These are phyloP conservation scores for Gobius niger DNA, from an alignment of 2,113 vertebrate species.

Conservation along the genomic window DNA sequence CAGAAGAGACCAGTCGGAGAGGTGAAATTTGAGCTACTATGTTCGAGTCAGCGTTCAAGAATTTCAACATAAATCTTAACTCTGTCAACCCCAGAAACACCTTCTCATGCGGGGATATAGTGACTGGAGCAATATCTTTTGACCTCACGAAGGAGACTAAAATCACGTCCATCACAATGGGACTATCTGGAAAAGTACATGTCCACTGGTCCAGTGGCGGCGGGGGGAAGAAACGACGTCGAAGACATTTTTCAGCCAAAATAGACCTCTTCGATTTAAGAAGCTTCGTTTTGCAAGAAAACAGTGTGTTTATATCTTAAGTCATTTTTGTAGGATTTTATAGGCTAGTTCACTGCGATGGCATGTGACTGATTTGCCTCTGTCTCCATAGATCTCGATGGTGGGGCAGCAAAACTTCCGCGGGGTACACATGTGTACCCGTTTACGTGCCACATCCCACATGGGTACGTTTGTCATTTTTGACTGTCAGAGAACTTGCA, in stretches of 20 bases:
- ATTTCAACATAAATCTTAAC: slow-evolving; percentile 47
- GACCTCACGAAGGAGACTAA: slow-evolving; percentile 38
- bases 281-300: slow-evolving; percentile 16
- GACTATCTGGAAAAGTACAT: slow-evolving; percentile 4
- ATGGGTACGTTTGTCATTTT: slow-evolving; percentile 36
- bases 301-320: slow-evolving; percentile 6
- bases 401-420: neutral
- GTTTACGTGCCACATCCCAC: slow-evolving; percentile 55
- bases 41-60: slow-evolving; percentile 39
- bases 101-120: slow-evolving; percentile 25
- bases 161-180: slow-evolving; percentile 29
- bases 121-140: slow-evolving; percentile 53
- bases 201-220: slow-evolving; percentile 37
- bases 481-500: neutral
- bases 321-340: neutral
- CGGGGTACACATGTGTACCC: slow-evolving; percentile 51
- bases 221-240: neutral
- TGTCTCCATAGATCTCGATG: neutral
- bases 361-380: neutral
- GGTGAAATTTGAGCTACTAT: slow-evolving; percentile 12
- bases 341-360: fast-evolving
- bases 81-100: neutral
- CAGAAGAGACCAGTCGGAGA: neutral
- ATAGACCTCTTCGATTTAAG: slow-evolving; percentile 32
- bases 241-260: neutral